phyloP scores from a whole-genome alignment of 2,113 vertebrate genomes.

The Spizaetus ornatus region DNA sequence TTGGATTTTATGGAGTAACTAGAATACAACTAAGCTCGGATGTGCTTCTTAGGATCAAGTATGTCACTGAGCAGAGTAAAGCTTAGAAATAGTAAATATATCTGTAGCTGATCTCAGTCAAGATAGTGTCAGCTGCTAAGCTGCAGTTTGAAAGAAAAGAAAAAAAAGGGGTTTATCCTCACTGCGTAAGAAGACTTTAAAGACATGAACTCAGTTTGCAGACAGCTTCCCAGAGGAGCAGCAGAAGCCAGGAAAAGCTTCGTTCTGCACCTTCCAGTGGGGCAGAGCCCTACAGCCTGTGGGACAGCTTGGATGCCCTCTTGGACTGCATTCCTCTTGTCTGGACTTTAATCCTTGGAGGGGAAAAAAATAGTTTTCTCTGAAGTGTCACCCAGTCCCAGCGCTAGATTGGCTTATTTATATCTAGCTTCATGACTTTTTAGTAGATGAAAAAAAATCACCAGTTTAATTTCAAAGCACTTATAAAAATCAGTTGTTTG shows the following conservation, averaged over 20 bases:
- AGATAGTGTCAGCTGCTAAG: background rate
- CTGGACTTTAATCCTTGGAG: constrained; percentile 26
- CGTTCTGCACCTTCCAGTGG: background rate
- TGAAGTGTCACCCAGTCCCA: background rate
- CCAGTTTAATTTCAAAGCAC: background rate
- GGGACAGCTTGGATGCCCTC: background rate
- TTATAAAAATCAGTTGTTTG: background rate
- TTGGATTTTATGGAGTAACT: background rate
- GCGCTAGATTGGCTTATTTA: background rate
- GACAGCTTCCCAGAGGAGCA: background rate
- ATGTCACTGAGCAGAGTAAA: background rate
- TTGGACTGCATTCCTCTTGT: constrained; percentile 22
- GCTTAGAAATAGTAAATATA: background rate
- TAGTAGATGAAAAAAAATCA: background rate
- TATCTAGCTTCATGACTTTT: background rate
- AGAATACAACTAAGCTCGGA: background rate
- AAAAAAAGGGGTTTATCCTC: background rate
- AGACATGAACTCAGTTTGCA: background rate
- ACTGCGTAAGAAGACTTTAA: background rate
- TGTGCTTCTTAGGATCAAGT: background rate
- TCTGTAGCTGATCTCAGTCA: background rate
- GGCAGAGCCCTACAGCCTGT: background rate
- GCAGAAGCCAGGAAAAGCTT: background rate
- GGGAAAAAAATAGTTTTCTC: background rate
- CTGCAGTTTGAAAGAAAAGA: background rate